Percentiles rank a stretch among this genome's conserved stretches.
phyloP scores from a whole-genome alignment of 2,888 invertebrate species.

The Syrista parreyssii region DNA sequence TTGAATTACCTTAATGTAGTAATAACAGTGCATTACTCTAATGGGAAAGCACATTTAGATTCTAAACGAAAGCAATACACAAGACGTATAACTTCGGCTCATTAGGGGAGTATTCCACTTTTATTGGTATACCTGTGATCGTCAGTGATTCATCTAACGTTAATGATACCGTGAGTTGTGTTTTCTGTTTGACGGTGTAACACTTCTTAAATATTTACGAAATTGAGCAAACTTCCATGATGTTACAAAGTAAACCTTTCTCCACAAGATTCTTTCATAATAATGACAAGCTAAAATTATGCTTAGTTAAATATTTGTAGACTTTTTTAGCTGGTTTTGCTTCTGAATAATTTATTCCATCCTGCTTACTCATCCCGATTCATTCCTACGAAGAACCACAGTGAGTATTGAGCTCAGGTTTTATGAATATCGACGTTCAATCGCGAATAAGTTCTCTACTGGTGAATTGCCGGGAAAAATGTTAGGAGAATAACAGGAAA shows the following conservation, averaged over 20 bases:
- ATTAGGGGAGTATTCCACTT: not conserved
- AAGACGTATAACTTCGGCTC: not conserved
- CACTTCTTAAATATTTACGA: not conserved
- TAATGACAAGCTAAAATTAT: not conserved
- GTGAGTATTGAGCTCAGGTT: not conserved
- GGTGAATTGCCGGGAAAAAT: not conserved
- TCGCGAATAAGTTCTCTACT: not conserved
- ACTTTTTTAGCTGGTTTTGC: conserved; percentile 2
- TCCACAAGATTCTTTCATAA: not conserved
- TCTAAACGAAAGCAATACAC: not conserved
- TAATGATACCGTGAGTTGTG: not conserved
- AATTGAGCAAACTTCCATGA: not conserved
- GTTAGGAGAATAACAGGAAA: not conserved
- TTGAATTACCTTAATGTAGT: not conserved
- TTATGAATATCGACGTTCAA: not conserved
- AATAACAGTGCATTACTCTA: not conserved
- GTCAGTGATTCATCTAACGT: not conserved
- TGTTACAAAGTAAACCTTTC: not conserved
- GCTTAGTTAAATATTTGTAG: not conserved
- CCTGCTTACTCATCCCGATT: not conserved
- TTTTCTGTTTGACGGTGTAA: not conserved
- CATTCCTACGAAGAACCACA: not conserved
- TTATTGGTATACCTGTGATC: not conserved
- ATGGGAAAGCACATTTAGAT: not conserved
- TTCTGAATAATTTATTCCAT: not conserved